Evolutionary conservation across 2,797 vertebrate genomes (phyloP).

Genomic region (Pangasius krempfi): DNA sequence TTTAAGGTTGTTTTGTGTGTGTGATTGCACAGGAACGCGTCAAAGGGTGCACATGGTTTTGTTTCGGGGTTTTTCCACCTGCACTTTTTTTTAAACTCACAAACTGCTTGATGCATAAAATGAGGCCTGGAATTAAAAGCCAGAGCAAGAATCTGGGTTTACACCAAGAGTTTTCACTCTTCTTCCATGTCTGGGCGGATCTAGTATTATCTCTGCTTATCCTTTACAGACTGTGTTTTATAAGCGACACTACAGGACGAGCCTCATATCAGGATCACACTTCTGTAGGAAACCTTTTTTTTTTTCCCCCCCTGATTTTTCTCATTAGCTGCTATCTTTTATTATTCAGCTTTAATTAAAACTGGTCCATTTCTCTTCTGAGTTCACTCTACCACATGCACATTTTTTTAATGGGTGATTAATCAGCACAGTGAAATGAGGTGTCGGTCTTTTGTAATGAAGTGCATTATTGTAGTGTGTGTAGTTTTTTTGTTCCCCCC

Average conservation of each 20-base stretch:
- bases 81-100: neutral
- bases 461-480: neutral
- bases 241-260: neutral
- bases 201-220: constrained; percentile 1
- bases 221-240: neutral
- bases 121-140: neutral
- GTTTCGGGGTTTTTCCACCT: neutral
- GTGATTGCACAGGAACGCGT: neutral
- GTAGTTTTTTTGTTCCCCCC: neutral
- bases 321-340: neutral
- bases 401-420: constrained; percentile 9
- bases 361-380: neutral
- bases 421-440: constrained; percentile 7
- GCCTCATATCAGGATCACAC: neutral
- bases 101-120: neutral
- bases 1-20: neutral
- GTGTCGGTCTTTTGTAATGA: neutral
- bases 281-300: neutral
- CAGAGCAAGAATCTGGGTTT: neutral
- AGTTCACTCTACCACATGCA: neutral
- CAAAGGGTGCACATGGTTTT: neutral
- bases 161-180: neutral
- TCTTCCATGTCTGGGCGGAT: neutral
- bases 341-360: constrained; percentile 12
- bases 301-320: neutral